Percentiles rank a stretch among this genome's conserved stretches.
Conservation (phyloP, 2,888 invertebrate species). For the Thumatha senex region DNA sequence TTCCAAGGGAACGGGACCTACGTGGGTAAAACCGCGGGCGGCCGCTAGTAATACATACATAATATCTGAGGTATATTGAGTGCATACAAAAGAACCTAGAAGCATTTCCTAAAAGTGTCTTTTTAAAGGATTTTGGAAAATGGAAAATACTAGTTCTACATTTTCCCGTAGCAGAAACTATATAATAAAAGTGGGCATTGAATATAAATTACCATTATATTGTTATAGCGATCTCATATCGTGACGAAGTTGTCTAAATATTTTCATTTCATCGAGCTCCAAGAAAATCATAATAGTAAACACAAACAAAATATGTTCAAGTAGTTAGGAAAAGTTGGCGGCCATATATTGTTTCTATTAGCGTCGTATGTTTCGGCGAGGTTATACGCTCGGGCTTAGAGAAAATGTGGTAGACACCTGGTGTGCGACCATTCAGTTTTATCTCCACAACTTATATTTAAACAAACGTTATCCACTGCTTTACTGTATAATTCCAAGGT, state of each 20-base stretch:
- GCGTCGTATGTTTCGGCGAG: slow-evolving; percentile 43
- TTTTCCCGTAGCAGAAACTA: too few species aligned
- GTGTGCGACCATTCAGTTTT: slow-evolving; percentile 31
- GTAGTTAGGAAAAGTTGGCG: slow-evolving; percentile 50
- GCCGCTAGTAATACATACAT: too few species aligned
- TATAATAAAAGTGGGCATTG: too few species aligned
- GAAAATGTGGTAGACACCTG: slow-evolving; percentile 49
- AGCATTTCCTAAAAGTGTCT: not conserved
- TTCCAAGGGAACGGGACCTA: too few species aligned
- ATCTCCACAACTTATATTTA: slow-evolving; percentile 27
- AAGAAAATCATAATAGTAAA: slow-evolving; percentile 54
- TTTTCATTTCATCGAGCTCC: slow-evolving; percentile 8
- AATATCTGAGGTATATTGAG: too few species aligned
- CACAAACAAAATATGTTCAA: slow-evolving; percentile 46
- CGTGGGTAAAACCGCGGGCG: too few species aligned
- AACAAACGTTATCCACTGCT: not conserved
- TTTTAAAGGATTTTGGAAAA: too few species aligned
- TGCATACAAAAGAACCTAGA: too few species aligned
- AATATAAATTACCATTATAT: too few species aligned
- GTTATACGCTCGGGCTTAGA: slow-evolving; percentile 31
- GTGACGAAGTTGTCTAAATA: too few species aligned
- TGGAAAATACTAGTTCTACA: too few species aligned
- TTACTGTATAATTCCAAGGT: slow-evolving; percentile 6
- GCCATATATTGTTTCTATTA: slow-evolving; percentile 47
- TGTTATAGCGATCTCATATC: too few species aligned